phyloP scores from a whole-genome alignment of 2,888 invertebrate genomes.

The Agonopterix arenella region DNA sequence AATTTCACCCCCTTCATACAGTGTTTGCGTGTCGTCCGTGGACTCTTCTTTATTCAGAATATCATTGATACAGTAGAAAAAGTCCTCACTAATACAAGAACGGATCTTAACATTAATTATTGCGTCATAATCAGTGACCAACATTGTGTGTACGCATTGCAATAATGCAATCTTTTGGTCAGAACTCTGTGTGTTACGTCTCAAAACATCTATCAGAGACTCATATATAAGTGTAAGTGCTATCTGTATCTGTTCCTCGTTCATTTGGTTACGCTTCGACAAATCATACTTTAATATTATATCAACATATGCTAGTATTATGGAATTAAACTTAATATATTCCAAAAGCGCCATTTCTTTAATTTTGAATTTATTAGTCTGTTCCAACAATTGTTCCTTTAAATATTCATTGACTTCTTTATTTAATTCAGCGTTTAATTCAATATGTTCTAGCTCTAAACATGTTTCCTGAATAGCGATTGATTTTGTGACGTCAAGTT shows the following conservation, averaged over 20 bases:
- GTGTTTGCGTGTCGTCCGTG: constrained; percentile 27
- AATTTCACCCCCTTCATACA: constrained; percentile 43
- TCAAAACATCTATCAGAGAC: constrained; percentile 28
- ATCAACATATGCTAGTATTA: constrained; percentile 38
- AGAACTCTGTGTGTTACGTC: neutral
- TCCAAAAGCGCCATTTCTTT: constrained; percentile 25
- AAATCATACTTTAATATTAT: constrained; percentile 33
- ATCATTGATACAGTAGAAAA: constrained; percentile 47
- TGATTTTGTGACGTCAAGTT: constrained; percentile 25
- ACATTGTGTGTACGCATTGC: constrained; percentile 31
- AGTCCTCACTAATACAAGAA: constrained; percentile 33
- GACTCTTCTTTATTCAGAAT: constrained; percentile 36
- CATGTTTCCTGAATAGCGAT: neutral
- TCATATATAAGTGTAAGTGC: constrained; percentile 31
- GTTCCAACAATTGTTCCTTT: constrained; percentile 19
- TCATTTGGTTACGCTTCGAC: constrained; percentile 23
- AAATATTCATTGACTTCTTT: constrained; percentile 28
- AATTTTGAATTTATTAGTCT: constrained; percentile 17
- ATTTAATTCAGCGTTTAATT: constrained; percentile 29
- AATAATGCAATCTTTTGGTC: constrained; percentile 16
- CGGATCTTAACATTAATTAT: constrained; percentile 33
- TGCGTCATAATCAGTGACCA: constrained; percentile 33
- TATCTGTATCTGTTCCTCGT: constrained; percentile 21
- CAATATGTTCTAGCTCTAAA: constrained; percentile 12
- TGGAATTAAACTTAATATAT: constrained; percentile 29